phyloP scores from a whole-genome alignment of 2,888 invertebrate genomes.

The Fragum fragum region DNA sequence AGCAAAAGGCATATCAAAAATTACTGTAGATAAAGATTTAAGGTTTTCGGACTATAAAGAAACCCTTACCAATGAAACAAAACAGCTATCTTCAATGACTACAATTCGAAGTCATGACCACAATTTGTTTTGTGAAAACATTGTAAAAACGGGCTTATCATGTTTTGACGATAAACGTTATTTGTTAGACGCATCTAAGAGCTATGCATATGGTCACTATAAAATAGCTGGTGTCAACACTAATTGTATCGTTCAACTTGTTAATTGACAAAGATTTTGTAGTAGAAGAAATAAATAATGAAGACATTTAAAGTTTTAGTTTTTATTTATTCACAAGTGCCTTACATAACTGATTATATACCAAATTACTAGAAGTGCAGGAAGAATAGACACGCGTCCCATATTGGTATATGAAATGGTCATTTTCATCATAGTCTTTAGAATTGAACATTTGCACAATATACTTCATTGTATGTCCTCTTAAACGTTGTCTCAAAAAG shows the following conservation, averaged over 20 bases:
- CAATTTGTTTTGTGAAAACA: background rate
- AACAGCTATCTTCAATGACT: conserved; percentile 9
- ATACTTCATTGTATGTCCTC: background rate
- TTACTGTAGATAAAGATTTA: conserved; percentile 6
- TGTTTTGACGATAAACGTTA: conserved; percentile 23
- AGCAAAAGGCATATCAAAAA: conserved; percentile 9
- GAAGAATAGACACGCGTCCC: conserved; percentile 14
- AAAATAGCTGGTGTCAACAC: conserved; percentile 34
- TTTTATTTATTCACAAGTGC: background rate
- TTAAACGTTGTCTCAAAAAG: background rate
- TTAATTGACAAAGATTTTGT: background rate
- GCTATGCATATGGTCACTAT: conserved; percentile 60
- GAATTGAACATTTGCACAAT: background rate
- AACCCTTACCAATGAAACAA: conserved; percentile 2
- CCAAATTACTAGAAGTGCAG: conserved; percentile 16
- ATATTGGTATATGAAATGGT: conserved; percentile 7
- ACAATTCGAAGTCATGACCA: conserved; percentile 15
- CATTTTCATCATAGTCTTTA: conserved; percentile 12
- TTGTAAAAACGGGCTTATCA: conserved; percentile 6
- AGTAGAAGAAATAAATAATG: background rate
- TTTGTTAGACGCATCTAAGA: conserved; percentile 45
- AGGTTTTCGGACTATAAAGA: conserved; percentile 23
- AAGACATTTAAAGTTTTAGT: background rate
- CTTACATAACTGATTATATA: conserved; percentile 31
- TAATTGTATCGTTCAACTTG: background rate